Conservation (phyloP, 2,888 invertebrate genomes). For the Melinaea marsaeus region DNA sequence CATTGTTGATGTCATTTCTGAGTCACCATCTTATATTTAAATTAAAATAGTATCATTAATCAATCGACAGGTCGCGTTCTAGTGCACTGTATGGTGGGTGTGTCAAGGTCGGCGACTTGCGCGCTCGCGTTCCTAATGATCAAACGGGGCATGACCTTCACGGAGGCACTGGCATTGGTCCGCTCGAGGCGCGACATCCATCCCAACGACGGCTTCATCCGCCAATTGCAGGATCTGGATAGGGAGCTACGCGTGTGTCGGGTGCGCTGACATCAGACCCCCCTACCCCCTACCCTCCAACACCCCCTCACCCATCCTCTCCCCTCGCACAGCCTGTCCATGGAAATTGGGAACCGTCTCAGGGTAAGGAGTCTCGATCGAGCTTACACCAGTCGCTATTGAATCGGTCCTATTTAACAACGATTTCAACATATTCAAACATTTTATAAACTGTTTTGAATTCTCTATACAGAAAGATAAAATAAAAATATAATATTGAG, state of each 20-base stretch:
- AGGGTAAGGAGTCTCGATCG: constrained; percentile 65
- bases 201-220: constrained; percentile 89
- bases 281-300: constrained; percentile 33
- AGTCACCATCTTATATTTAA: background rate
- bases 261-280: constrained; percentile 66
- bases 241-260: constrained; percentile 77
- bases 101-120: constrained; percentile 89
- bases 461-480: background rate
- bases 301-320: background rate
- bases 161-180: constrained; percentile 84
- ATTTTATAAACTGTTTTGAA: constrained; percentile 22
- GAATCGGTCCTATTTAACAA: constrained; percentile 12
- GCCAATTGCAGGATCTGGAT: constrained; percentile 84
- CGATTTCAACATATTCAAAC: constrained; percentile 16
- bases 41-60: background rate
- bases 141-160: constrained; percentile 84
- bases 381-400: constrained; percentile 45
- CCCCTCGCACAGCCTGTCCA: constrained; percentile 47
- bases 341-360: constrained; percentile 42
- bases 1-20: too few relatives aligned
- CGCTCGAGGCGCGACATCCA: constrained; percentile 84
- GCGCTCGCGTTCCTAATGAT: constrained; percentile 90
- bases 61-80: constrained; percentile 81
- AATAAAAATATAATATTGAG: background rate
- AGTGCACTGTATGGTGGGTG: constrained; percentile 89